Evolutionary conservation across 1,140 invertebrate species (phyloP).

Genomic region (Spodoptera frugiperda): DNA sequence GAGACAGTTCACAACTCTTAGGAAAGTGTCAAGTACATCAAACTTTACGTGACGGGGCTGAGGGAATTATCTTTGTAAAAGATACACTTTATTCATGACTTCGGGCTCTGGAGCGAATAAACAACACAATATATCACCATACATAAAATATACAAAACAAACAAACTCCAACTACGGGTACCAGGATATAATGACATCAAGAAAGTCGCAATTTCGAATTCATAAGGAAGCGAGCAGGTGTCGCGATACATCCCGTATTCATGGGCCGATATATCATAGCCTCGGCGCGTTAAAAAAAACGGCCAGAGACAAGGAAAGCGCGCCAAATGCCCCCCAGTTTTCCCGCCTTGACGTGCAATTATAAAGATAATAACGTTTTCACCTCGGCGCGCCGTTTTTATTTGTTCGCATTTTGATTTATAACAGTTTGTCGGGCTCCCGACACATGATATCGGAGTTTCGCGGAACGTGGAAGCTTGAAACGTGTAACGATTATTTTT

Average conservation of each 20-base stretch:
- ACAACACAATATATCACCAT: constrained; percentile 31
- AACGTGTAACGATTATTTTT: constrained; percentile 48
- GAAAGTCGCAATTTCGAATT: constrained; percentile 70
- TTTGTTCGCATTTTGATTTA: constrained; percentile 80
- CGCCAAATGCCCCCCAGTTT: constrained; percentile 58
- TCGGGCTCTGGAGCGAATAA: constrained; percentile 23
- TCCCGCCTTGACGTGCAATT: constrained; percentile 82
- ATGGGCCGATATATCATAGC: constrained; percentile 80
- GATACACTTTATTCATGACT: constrained; percentile 29
- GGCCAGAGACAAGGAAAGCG: constrained; percentile 57
- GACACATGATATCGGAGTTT: constrained; percentile 49
- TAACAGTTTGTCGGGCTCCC: constrained; percentile 61
- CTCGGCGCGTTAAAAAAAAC: constrained; percentile 53
- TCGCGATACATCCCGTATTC: constrained; percentile 79
- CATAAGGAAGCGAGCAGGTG: constrained; percentile 74
- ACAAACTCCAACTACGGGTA: constrained; percentile 49
- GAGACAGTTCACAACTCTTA: background rate
- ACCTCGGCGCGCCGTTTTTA: constrained; percentile 75
- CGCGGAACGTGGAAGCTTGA: constrained; percentile 50
- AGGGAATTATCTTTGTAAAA: constrained; percentile 3
- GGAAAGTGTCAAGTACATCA: constrained; percentile 14
- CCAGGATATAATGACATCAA: constrained; percentile 58
- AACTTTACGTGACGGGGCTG: background rate
- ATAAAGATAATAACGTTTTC: constrained; percentile 85
- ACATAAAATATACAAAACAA: constrained; percentile 46